phyloP scores from a whole-genome alignment of 2,113 vertebrate genomes.

The Oenanthe melanoleuca region DNA sequence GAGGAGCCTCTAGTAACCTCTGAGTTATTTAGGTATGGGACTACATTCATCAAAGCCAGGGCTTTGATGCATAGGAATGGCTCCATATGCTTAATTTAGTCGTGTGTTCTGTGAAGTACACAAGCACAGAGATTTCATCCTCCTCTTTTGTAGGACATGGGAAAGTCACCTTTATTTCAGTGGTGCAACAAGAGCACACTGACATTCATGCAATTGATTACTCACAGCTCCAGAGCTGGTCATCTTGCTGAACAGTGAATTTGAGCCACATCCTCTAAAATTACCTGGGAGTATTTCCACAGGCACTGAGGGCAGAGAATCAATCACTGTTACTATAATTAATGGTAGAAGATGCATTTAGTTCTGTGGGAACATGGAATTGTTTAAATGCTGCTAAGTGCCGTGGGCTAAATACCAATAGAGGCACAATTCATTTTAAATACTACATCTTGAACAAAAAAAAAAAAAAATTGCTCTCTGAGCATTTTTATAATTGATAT shows the following conservation, averaged over 20 bases:
- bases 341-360: slow-evolving; percentile 10
- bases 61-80: neutral
- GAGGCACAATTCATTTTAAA: neutral
- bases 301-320: neutral
- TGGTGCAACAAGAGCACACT: neutral
- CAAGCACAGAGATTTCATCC: neutral
- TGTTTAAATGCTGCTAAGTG: neutral
- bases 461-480: neutral
- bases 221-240: neutral
- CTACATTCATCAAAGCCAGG: neutral
- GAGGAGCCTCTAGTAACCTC: neutral
- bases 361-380: neutral
- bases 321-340: slow-evolving; percentile 12
- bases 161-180: neutral
- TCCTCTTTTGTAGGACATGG: neutral
- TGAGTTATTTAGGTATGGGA: neutral
- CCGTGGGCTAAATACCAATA: neutral
- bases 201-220: neutral
- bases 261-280: neutral
- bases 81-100: neutral
- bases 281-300: neutral
- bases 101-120: neutral
- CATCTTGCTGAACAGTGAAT: neutral
- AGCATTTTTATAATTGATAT: neutral
- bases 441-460: neutral